Evolutionary conservation across 1,140 invertebrate genomes (phyloP), one percentile per base, ranked within the genome.

Genomic region (Heliconius hermathena): DNA sequence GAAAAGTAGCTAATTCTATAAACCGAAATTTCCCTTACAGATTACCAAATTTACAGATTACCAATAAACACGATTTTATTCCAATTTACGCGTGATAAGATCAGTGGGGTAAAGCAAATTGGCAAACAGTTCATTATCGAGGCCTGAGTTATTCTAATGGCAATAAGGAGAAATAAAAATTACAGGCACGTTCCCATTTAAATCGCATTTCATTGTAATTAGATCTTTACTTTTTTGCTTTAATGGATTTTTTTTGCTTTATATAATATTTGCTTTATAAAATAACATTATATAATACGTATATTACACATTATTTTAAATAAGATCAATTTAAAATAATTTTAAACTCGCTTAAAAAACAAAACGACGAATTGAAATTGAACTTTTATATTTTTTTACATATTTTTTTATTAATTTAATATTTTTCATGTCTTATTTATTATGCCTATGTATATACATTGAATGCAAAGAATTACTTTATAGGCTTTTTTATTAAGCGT

Each of bases 91-190:
- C 71, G 11, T 70, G 36, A 71, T 76, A 76, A 46, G 52, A 72
- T 79, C 66, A 72, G 29, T 74, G 60, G 73, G 74, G 36, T 76
- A 74, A 70, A 79, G 54, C 41, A 80, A 80, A 77, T 80, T 73
- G 72, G 76, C 74, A 82, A 78, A 80, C 78, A 76, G 76, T 78
- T 80, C 76, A 82, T 80, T 80, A 82, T 82, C 76, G 38, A 49
- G 38, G 46, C 71, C 73, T 75, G 70, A 71, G 78, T 77, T 77
- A 49, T 77, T 80, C 72, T 75, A 79, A 82, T 82, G 60, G 72
- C 78, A 76, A 80, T 80, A 76, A 80, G 54, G 41, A 46, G 66
- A 73, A 60, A 73, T 73, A 76, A 80, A 80, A 80, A 80, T 79
- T 76, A 76, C 74, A 71, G 26, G 20, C 71, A 80, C 74, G 71